Base-by-base conservation (phyloP, 2,113 vertebrate genomes). In the Osmerus mordax region DNA sequence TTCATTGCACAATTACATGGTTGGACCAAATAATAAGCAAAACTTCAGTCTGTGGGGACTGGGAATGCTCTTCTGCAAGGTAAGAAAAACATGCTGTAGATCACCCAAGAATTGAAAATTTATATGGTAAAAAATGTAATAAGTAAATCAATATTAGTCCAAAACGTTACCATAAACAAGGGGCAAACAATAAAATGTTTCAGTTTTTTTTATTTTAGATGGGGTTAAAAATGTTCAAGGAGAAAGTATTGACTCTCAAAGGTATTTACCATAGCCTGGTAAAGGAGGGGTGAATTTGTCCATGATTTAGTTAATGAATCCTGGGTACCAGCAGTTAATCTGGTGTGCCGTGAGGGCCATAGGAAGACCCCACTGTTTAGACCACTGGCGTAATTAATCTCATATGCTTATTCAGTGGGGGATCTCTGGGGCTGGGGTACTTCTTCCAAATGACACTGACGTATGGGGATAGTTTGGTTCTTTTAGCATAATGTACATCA, bases 371-470 rank as follows among this genome's bases (percentile, higher is more conserved):
- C 32, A 11, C 29, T 23, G 64, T 36, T 47, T n/a, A 19, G 23
- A 36, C 64, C 18, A 47, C 47, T 7, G 15, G 32, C 36, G n/a
- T 65, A 28, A 65, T 65, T 65, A 51, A 65, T 47, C 64, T 65
- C 29, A 3, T 7, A 21, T 65, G 16, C 32, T 47, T 41, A 47
- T 47, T 65, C 63, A 36, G 13, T 32, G 25, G 23, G 7, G 28
- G 25, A 63, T 63, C 36, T 32, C 4, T 14, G 25, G 61, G 29
- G 28, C 69, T 41, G 51, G 51, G 53, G 55, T 53, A 67, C 63
- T 78, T 71, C 32, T 73, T 78, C 61, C 51, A 28, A 16, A 32
- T 72, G 79, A 77, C 76, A 72, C 19, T 79, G 77, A 81, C 55
- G 72, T 77, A 77, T 77, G 53, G 41, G 29, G 18, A 32, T 14